phyloP scores from a whole-genome alignment of 2,797 vertebrate species.

The Poecile montanus region DNA sequence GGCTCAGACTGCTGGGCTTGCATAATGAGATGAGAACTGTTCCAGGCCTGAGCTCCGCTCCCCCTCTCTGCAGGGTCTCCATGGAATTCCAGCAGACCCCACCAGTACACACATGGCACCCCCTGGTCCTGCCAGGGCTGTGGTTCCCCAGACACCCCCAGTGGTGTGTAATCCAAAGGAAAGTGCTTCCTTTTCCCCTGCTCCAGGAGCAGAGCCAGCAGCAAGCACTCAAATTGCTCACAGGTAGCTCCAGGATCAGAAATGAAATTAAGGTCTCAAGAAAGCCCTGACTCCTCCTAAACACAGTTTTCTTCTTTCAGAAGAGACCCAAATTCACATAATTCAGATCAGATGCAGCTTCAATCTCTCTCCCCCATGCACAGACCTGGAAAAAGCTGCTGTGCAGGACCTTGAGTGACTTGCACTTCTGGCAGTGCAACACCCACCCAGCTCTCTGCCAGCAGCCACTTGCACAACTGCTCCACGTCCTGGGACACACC shows the following conservation, averaged over 20 bases:
- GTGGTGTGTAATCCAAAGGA: neutral
- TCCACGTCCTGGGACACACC: neutral
- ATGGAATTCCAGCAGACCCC: rapidly evolving
- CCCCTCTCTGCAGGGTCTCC: neutral
- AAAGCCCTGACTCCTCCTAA: neutral
- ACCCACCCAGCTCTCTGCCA: neutral
- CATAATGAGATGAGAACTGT: neutral
- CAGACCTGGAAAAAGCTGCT: neutral
- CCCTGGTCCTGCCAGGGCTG: neutral
- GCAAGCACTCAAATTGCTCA: neutral
- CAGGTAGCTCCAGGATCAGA: neutral
- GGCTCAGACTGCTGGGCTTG: neutral
- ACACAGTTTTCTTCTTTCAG: neutral
- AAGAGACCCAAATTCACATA: neutral
- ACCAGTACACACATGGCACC: neutral
- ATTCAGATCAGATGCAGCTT: neutral
- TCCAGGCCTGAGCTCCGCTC: neutral
- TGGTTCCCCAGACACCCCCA: neutral
- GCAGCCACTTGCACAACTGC: neutral
- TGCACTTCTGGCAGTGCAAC: rapidly evolving
- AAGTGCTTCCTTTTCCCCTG: neutral
- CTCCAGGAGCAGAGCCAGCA: neutral
- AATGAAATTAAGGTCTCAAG: rapidly evolving
- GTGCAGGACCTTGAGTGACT: neutral
- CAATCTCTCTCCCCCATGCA: neutral